phyloP scores from a whole-genome alignment of 1,140 invertebrate species.

The Ephestia elutella region DNA sequence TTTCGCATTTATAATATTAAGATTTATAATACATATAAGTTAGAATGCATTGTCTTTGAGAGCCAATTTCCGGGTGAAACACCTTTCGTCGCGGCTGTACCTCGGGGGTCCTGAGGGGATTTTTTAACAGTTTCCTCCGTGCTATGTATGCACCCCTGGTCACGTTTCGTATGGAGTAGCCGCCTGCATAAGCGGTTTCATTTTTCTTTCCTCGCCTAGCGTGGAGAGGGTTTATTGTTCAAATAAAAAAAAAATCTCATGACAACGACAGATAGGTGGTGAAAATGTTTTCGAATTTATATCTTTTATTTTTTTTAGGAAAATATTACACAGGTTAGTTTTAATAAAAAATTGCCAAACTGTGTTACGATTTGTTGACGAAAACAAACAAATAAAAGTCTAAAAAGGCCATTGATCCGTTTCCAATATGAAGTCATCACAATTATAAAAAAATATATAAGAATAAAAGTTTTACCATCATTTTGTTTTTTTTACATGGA shows the following conservation, averaged over 20 bases:
- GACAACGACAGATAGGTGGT: background rate
- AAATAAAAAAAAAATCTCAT: background rate
- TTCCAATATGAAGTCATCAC: too few relatives aligned
- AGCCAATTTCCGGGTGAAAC: background rate
- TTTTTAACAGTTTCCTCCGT: slow-evolving; percentile 57
- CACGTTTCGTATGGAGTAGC: slow-evolving; percentile 68
- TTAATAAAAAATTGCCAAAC: too few relatives aligned
- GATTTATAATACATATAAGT: too few relatives aligned
- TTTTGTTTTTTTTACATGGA: too few relatives aligned
- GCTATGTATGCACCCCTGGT: slow-evolving; percentile 66
- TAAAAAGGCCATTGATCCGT: too few relatives aligned
- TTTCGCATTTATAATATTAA: too few relatives aligned
- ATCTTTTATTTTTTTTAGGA: background rate
- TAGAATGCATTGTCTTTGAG: too few relatives aligned
- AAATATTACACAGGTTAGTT: too few relatives aligned
- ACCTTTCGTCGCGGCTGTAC: slow-evolving; percentile 12
- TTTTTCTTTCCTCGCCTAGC: slow-evolving; percentile 48
- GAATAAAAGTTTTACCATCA: too few relatives aligned
- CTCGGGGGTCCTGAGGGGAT: slow-evolving; percentile 38
- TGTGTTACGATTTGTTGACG: too few relatives aligned
- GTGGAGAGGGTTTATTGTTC: slow-evolving; percentile 17
- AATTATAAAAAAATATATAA: too few relatives aligned
- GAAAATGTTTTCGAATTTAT: background rate
- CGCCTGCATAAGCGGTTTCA: slow-evolving; percentile 62
- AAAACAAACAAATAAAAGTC: too few relatives aligned